phyloP scores from a whole-genome alignment of 2,113 vertebrate genomes.

The Aix galericulata region DNA sequence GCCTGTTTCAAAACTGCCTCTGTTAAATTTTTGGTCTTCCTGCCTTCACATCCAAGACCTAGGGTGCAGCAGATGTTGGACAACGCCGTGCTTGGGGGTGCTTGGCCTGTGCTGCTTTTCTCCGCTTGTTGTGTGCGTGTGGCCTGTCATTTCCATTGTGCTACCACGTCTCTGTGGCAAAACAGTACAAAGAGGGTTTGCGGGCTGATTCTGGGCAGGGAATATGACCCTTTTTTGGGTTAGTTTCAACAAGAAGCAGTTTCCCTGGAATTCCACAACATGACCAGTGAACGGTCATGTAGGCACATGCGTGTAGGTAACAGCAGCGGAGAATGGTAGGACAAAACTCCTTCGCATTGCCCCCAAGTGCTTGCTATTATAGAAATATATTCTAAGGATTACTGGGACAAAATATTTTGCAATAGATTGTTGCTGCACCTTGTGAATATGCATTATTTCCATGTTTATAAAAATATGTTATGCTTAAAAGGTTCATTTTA shows the following conservation, averaged over 20 bases:
- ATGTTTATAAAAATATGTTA: not conserved
- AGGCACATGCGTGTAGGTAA: rapidly evolving
- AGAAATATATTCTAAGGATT: not conserved
- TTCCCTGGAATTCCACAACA: not conserved
- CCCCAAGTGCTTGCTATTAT: not conserved
- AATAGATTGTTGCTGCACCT: not conserved
- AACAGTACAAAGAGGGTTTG: not conserved
- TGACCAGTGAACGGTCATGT: rapidly evolving
- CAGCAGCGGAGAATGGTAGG: not conserved
- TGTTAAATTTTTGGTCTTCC: not conserved
- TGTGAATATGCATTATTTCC: not conserved
- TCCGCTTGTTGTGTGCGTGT: rapidly evolving
- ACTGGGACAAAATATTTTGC: not conserved
- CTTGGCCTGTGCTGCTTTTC: not conserved
- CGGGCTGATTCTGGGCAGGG: not conserved
- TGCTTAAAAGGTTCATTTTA: not conserved
- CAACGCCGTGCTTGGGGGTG: not conserved
- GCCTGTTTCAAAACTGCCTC: not conserved
- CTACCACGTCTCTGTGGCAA: not conserved
- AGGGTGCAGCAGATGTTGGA: not conserved
- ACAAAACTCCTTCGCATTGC: not conserved
- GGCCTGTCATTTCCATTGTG: not conserved
- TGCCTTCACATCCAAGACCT: not conserved
- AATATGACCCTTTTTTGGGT: not conserved
- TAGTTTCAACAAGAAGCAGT: not conserved